Base-by-base conservation (phyloP, 2,888 invertebrate species). In the Allacma fusca region DNA sequence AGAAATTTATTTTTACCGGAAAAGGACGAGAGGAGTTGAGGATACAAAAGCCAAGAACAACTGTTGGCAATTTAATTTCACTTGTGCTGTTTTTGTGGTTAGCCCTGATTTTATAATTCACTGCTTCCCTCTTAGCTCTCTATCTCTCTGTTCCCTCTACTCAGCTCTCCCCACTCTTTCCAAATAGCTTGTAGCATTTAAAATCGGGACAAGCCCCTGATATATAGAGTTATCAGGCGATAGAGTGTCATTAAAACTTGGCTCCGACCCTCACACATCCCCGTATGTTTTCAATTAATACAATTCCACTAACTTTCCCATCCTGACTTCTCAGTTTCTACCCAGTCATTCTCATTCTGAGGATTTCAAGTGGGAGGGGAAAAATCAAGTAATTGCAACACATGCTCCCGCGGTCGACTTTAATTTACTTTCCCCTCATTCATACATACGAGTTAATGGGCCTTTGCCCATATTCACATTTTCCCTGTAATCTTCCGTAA, bases 31-130 rank as follows among this genome's bases (percentile, higher is more conserved):
- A 21, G 68, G 28, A 13, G 9, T 28, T 28, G 7, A 65, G 26
- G 12, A 28, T 19, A 24, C 65, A 65, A 65, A 19, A 65, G 62
- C 21, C 62, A 62, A 43, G 9, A 71, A 28, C 28, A 57, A 71
- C 71, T 71, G 71, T 50, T 26, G 50, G 50, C 71, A 71, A 71
- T 71, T 71, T 44, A 43, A 70, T 70, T 70, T 70, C 26, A 43
- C 40, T 24, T 70, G 12, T 65, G 19, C 13, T 40, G 21, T 21
- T 13, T 43, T 7, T 70, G 69, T 70, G 43, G 69, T 70, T 21
- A 44, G 43, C 69, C 23, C 69, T 24, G 24, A 70, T 70, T 44
- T 24, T 70, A 70, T 70, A 70, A 70, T 70, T 70, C 69, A 70
- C 68, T 40, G 34, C 28, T 13, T 40, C 13, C 29, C 68, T 23